Evolutionary conservation across 2,888 invertebrate genomes (phyloP).

Genomic region (Vannuccia rotundouncinata): DNA sequence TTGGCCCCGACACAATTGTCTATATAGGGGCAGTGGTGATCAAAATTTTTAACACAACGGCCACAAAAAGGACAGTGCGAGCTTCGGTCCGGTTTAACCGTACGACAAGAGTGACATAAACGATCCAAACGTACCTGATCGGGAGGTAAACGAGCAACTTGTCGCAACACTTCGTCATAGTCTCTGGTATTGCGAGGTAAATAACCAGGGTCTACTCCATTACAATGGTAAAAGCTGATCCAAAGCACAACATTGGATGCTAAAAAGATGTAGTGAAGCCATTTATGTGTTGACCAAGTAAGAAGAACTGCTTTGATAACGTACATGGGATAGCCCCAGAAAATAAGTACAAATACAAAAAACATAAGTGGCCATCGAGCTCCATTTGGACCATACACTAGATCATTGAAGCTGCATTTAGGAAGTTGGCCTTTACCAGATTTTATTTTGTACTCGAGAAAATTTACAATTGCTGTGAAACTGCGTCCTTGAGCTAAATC

Average conservation of each 20-base stretch:
- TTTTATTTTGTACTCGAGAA: neutral
- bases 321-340: constrained; percentile 24
- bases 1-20: constrained; percentile 85
- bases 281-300: constrained; percentile 54
- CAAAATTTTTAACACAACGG: constrained; percentile 78
- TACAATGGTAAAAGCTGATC: constrained; percentile 82
- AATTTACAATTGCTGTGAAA: neutral
- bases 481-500: neutral
- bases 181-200: constrained; percentile 37
- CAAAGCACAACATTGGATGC: constrained; percentile 86
- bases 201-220: constrained; percentile 50
- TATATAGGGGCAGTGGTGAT: constrained; percentile 90
- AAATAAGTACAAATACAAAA: neutral
- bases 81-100: constrained; percentile 75
- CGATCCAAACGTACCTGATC: constrained; percentile 54
- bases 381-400: constrained; percentile 7
- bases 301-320: constrained; percentile 12
- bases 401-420: neutral
- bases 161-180: constrained; percentile 34
- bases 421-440: neutral
- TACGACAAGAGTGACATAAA: constrained; percentile 81
- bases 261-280: constrained; percentile 80
- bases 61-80: constrained; percentile 88
- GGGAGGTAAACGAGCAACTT: neutral
- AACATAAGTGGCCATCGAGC: constrained; percentile 13